Conservation (phyloP, 2,888 invertebrate genomes). For the Ligdia adustata region DNA sequence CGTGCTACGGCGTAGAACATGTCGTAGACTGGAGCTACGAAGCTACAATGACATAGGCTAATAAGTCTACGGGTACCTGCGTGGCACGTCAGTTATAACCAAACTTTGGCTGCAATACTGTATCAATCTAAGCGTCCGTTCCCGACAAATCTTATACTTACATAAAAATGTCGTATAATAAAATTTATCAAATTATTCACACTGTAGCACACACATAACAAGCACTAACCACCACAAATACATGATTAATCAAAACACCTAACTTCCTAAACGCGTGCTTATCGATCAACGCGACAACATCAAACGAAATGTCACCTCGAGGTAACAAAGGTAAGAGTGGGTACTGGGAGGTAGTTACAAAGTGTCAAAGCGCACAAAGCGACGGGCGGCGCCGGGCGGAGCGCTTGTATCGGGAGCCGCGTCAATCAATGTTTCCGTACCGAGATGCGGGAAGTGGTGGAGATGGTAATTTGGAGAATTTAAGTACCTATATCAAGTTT, state of each 20-base stretch:
- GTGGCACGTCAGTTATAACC: too few species aligned
- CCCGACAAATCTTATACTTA: too few species aligned
- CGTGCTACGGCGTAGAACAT: conserved; percentile 3
- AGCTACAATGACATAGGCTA: too few species aligned
- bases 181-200: too few species aligned
- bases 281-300: conserved; percentile 22
- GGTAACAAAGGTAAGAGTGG: conserved; percentile 15
- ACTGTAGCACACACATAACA: too few species aligned
- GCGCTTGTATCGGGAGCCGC: conserved; percentile 46
- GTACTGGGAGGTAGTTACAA: conserved; percentile 16
- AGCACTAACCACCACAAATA: neutral
- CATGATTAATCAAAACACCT: conserved; percentile 8
- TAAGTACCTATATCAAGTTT: too few species aligned
- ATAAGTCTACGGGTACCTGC: too few species aligned
- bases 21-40: too few species aligned
- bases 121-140: too few species aligned
- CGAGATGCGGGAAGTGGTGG: conserved; percentile 9
- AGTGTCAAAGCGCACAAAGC: conserved; percentile 42
- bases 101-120: too few species aligned
- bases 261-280: conserved; percentile 9
- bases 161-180: too few species aligned
- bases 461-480: conserved; percentile 11
- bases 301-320: conserved; percentile 24
- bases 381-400: conserved; percentile 48
- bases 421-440: conserved; percentile 54